Evolutionary conservation across 1,140 invertebrate species (phyloP), one percentile per base, ranked within the genome.

Genomic region (Metopolophium dirhodum): DNA sequence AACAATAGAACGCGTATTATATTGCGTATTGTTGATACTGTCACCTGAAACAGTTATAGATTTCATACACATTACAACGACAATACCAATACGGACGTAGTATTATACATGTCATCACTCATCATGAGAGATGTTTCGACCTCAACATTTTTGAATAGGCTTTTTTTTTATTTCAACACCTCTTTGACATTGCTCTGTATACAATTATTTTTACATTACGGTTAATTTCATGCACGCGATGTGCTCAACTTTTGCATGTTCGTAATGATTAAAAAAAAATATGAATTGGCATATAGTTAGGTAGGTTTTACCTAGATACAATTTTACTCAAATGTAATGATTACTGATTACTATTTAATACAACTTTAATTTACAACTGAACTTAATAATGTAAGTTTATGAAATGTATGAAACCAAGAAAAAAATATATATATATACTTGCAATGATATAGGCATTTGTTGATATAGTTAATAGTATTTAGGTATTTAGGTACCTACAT

Each of bases 61-160:
- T 87, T 30, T 49, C 23, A 86, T 86, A 86, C 23, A 87, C n/a
- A 47, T 18, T 49, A 87, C 30, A 49, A 85, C n/a, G n/a, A 30
- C 30, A 68, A 68, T 68, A 68, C 30, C 11, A 68, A 68, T 77
- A 77, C 1, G 30, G 30, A n/a, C 61, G 30, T 68, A 30, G 61
- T 77, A 77, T 77, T n/a, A 18, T 20, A 77, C 61, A 77, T 77
- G n/a, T n/a, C 30, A 77, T 77, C 14, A 18, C 0, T 77, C 30
- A 77, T 77, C 30, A 77, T 77, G 14, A 77, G 61, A 77, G 61
- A 77, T 77, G n/a, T 77, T 77, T 77, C n/a, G 61, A 77, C 61
- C 61, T 77, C n/a, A 77, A 77, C 11, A 77, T 77, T 77, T n/a
- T 77, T 77, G n/a, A n/a, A n/a, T 77, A 77, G n/a, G 61, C 61